Evolutionary conservation across 2,797 vertebrate species (phyloP).

Genomic region (Sarcophilus harrisii): DNA sequence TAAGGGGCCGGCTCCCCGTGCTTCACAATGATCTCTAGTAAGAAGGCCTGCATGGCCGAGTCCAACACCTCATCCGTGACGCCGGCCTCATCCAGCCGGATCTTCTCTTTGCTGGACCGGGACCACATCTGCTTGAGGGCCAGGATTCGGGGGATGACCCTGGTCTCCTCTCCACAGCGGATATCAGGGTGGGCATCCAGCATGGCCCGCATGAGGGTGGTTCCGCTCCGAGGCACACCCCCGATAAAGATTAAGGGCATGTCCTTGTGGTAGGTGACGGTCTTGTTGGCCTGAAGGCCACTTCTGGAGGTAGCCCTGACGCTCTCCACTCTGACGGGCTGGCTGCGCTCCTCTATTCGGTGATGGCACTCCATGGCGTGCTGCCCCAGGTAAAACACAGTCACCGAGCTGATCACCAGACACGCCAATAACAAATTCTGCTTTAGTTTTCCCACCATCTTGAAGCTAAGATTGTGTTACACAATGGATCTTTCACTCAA

Average conservation of each 20-base stretch:
- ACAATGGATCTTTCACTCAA: slow-evolving; percentile 44
- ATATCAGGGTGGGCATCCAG: slow-evolving; percentile 96
- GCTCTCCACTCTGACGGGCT: slow-evolving; percentile 75
- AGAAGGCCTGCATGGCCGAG: slow-evolving; percentile 97
- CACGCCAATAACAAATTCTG: slow-evolving; percentile 96
- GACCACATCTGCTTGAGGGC: slow-evolving; percentile 99
- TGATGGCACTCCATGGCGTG: slow-evolving; percentile 99
- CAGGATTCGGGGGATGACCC: slow-evolving; percentile 95
- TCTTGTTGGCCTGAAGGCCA: slow-evolving; percentile 82
- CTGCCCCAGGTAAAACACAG: slow-evolving; percentile 95
- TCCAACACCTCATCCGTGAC: slow-evolving; percentile 98
- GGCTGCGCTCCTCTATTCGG: slow-evolving; percentile 91
- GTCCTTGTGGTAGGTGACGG: slow-evolving; percentile 94
- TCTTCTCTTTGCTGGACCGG: slow-evolving; percentile 95
- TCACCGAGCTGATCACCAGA: slow-evolving; percentile 95
- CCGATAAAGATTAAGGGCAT: slow-evolving; percentile 98
- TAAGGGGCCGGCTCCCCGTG: slow-evolving; percentile 96
- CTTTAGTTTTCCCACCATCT: slow-evolving; percentile 96
- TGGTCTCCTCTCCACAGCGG: slow-evolving; percentile 95
- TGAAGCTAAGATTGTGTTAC: slow-evolving; percentile 63
- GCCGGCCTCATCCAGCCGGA: slow-evolving; percentile 96
- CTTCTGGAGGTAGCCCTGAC: slow-evolving; percentile 85
- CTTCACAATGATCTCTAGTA: slow-evolving; percentile 97
- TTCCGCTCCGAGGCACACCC: slow-evolving; percentile 96
- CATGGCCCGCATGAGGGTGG: slow-evolving; percentile 98